phyloP scores from a whole-genome alignment of 2,888 invertebrate species.

The Timandra comae region DNA sequence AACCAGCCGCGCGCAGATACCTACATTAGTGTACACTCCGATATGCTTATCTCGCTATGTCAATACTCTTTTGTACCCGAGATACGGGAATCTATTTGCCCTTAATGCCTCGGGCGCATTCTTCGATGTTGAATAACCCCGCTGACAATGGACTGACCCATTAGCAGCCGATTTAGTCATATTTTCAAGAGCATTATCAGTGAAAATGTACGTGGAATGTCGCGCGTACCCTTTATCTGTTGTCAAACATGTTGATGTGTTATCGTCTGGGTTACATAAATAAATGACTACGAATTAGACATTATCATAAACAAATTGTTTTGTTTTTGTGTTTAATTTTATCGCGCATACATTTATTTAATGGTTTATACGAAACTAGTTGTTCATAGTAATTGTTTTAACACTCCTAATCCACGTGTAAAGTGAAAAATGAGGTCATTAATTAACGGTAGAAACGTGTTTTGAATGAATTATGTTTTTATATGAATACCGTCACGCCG shows the following conservation, averaged over 20 bases:
- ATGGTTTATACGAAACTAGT: no score
- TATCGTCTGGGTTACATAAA: slow-evolving; percentile 35
- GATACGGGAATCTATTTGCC: slow-evolving; percentile 71
- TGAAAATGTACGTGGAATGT: slow-evolving; percentile 29
- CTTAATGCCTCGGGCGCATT: slow-evolving; percentile 66
- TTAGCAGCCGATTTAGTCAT: slow-evolving; percentile 44
- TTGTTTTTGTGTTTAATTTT: slow-evolving; percentile 10
- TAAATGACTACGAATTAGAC: slow-evolving; percentile 15
- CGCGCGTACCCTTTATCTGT: slow-evolving; percentile 27
- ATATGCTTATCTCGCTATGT: slow-evolving; percentile 69
- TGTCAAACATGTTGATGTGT: slow-evolving; percentile 31
- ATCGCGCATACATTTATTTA: no score
- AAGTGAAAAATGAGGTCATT: slow-evolving; percentile 11
- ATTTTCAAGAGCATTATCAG: slow-evolving; percentile 41
- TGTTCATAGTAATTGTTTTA: slow-evolving; percentile 4
- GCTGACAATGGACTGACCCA: slow-evolving; percentile 57
- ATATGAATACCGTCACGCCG: no score
- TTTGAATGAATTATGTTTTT: neutral
- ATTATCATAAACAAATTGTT: slow-evolving; percentile 6
- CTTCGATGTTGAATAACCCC: slow-evolving; percentile 58
- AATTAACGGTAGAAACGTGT: slow-evolving; percentile 7
- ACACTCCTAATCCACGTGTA: slow-evolving; percentile 6
- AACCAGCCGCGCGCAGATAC: slow-evolving; percentile 52
- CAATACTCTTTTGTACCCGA: slow-evolving; percentile 73
- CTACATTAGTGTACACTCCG: slow-evolving; percentile 61